These are phyloP conservation scores for Prionace glauca DNA, from an alignment of 2,797 vertebrate genomes.

Conservation along the genomic window DNA sequence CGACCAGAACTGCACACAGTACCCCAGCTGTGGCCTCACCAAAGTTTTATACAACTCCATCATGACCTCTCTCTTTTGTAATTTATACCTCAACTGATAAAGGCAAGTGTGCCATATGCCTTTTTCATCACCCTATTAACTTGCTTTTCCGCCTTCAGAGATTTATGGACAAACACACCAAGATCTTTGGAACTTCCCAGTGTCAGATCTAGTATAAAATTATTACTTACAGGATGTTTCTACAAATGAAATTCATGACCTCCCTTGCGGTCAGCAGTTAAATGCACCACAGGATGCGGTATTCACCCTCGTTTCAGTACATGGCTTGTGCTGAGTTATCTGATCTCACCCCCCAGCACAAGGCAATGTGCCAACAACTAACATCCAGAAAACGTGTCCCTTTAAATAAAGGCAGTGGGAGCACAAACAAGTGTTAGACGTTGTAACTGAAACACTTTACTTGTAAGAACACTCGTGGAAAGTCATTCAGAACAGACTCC, in stretches of 20 bases:
- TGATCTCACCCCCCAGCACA: no score
- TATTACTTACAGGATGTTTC: neutral
- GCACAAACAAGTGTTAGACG: neutral
- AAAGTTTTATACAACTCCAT: no score
- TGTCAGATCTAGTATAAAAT: no score
- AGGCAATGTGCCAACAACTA: neutral
- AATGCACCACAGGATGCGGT: neutral
- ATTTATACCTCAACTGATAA: no score
- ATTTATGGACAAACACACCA: no score
- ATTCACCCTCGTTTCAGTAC: neutral
- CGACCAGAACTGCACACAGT: no score
- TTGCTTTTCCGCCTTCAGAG: no score
- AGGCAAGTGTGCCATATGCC: no score
- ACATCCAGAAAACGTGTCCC: neutral
- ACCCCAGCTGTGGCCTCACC: no score
- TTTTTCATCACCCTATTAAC: no score
- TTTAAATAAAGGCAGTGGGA: neutral
- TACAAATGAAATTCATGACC: neutral
- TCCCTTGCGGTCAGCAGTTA: neutral
- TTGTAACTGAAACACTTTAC: conserved; percentile 54
- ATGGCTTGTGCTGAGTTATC: neutral
- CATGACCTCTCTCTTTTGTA: no score
- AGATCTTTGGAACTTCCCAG: no score
- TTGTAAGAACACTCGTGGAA: conserved; percentile 90
- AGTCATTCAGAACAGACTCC: conserved; percentile 95